Conservation (phyloP, 2,888 invertebrate genomes). For the Tubulanus polymorphus region DNA sequence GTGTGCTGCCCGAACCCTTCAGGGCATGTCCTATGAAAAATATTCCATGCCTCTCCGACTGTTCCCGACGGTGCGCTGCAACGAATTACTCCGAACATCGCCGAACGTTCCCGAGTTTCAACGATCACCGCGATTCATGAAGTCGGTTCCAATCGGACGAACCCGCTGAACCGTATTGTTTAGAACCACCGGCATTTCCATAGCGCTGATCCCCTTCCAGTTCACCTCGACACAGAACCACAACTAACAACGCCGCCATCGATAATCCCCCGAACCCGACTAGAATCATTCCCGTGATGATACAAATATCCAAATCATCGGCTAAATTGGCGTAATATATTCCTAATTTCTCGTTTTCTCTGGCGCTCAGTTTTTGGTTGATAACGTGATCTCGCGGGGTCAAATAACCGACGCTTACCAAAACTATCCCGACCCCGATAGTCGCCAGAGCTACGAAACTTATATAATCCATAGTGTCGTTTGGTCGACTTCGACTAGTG, state of each 20-base stretch:
- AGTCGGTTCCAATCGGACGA: too few species aligned
- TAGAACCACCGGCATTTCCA: too few species aligned
- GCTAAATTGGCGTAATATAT: conserved; percentile 24
- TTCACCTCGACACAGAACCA: conserved; percentile 5
- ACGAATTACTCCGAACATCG: too few species aligned
- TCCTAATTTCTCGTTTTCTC: conserved; percentile 34
- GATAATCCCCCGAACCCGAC: conserved; percentile 26
- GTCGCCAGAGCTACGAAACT: conserved; percentile 18
- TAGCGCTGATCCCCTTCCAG: not conserved
- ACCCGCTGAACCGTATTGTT: too few species aligned
- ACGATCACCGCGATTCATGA: too few species aligned
- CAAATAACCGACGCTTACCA: conserved; percentile 27
- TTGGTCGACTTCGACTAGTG: too few species aligned
- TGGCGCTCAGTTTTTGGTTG: conserved; percentile 27
- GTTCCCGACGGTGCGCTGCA: too few species aligned
- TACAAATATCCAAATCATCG: conserved; percentile 25
- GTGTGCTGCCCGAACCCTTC: too few species aligned
- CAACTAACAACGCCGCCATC: conserved; percentile 18
- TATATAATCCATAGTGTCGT: not conserved
- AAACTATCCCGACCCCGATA: conserved; percentile 24
- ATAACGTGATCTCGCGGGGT: conserved; percentile 29
- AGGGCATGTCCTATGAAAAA: too few species aligned
- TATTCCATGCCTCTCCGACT: too few species aligned
- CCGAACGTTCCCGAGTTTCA: too few species aligned
- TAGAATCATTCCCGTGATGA: conserved; percentile 29